Evolutionary conservation across 2,113 vertebrate species (phyloP), one percentile per base, ranked within the genome.

Genomic region (Cephalopholis sonnerati): DNA sequence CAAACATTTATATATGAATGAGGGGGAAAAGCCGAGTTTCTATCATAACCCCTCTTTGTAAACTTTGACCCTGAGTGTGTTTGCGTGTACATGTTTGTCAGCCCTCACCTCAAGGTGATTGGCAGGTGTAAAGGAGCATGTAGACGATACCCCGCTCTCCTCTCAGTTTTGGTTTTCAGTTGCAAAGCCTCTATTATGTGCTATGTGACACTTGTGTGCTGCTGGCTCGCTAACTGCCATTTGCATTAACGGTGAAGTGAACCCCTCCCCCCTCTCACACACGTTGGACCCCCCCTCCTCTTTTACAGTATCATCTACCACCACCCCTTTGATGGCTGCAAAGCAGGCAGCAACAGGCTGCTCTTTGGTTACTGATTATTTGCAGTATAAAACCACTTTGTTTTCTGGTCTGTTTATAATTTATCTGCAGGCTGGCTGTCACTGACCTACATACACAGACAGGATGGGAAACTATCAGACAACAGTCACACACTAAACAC

Each of bases 101-200:
- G 24, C 9, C 78, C 50, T 82, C 44, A 81, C 61, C 55, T 73
- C 29, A 32, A 63, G 71, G 70, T 85, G 82, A 89, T 70, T 79
- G 82, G 66, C 84, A 87, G 86, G 67, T 90, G 86, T 87, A 76
- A 81, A 51, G 78, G 65, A 79, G 77, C 77, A 46, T 75, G 68
- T 27, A 83, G 74, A 39, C 13, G 73, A 93, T 82, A 92, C 83
- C 79, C 75, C 8, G 29, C 20, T 66, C 73, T 85, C 76, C 75
- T 78, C 77, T 82, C 69, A 64, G 85, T 92, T 92, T 86, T 77
- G 88, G 91, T 91, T 93, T 92, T 91, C 79, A 77, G 89, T 91
- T 92, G 86, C 85, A 89, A 68, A 80, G 89, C 66, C 73, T 90
- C 74, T 85, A 61, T 92, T 86, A 85, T 88, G 77, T 91, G 90